phyloP scores from a whole-genome alignment of 2,797 vertebrate species.

The Valencia hispanica region DNA sequence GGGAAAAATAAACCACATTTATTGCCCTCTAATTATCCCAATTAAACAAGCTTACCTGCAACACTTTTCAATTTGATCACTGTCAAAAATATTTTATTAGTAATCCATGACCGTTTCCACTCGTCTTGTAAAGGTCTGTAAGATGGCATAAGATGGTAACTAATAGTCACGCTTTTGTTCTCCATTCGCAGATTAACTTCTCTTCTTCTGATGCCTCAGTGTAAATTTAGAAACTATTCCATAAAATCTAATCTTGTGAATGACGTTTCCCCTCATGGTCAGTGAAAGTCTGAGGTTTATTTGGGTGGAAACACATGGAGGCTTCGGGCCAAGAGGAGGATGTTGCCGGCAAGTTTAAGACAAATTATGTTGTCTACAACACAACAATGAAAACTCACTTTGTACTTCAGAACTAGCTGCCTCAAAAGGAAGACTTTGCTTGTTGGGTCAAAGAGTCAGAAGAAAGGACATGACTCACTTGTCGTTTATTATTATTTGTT shows the following conservation, averaged over 20 bases:
- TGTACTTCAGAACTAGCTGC: conserved; percentile 7
- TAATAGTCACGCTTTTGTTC: conserved; percentile 8
- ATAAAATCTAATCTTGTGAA: conserved; percentile 43
- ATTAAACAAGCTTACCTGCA: no score
- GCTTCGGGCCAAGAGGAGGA: conserved; percentile 44
- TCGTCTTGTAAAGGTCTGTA: no score
- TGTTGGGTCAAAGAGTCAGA: conserved; percentile 41
- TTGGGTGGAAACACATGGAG: conserved; percentile 31
- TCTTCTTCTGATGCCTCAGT: neutral
- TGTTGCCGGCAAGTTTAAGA: conserved; percentile 33
- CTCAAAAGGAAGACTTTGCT: conserved; percentile 45
- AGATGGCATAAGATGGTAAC: conserved; percentile 16
- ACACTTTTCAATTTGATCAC: no score
- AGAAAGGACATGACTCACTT: conserved; percentile 28
- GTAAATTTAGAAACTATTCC: conserved; percentile 48
- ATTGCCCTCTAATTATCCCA: no score
- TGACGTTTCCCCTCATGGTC: conserved; percentile 28
- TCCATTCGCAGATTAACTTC: conserved; percentile 1
- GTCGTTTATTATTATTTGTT: conserved; percentile 19
- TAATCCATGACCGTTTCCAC: no score
- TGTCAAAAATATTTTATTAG: no score
- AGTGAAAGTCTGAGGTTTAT: conserved; percentile 27
- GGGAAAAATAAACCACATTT: no score
- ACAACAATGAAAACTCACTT: conserved; percentile 42
- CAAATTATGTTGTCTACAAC: conserved; percentile 30